phyloP scores from a whole-genome alignment of 2,888 invertebrate genomes.

The Eristalinus aeneus region DNA sequence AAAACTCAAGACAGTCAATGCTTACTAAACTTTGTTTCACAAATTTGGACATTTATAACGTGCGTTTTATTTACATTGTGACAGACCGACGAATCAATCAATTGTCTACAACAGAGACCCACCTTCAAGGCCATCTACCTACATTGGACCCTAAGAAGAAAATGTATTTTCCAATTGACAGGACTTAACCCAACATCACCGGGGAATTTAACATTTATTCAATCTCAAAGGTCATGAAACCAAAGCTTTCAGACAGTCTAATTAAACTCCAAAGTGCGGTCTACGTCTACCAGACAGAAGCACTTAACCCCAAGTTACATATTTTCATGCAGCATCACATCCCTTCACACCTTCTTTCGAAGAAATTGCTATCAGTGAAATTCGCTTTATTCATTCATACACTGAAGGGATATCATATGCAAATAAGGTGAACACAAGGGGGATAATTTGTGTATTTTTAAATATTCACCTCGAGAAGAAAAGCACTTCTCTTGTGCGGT shows the following conservation, averaged over 20 bases:
- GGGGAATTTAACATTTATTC: background rate
- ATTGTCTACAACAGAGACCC: constrained; percentile 28
- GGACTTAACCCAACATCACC: constrained; percentile 46
- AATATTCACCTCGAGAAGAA: constrained; percentile 51
- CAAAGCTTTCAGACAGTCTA: background rate
- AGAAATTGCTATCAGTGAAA: background rate
- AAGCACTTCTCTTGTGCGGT: background rate
- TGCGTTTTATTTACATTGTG: no score
- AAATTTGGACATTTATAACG: no score
- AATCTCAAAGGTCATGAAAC: background rate
- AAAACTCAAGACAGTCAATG: no score
- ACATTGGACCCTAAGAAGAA: constrained; percentile 7
- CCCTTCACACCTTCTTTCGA: background rate
- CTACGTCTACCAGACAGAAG: background rate
- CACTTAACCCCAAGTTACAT: background rate
- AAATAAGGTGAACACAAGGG: background rate
- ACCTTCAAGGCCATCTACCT: no score
- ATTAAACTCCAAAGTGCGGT: background rate
- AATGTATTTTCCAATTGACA: constrained; percentile 24
- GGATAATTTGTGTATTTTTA: background rate
- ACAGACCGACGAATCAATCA: no score
- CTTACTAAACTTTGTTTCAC: no score
- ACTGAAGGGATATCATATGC: background rate
- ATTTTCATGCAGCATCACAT: background rate
- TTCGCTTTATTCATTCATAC: background rate